Conservation (phyloP, 23 tunicate species). For the Halocynthia aurantium region DNA sequence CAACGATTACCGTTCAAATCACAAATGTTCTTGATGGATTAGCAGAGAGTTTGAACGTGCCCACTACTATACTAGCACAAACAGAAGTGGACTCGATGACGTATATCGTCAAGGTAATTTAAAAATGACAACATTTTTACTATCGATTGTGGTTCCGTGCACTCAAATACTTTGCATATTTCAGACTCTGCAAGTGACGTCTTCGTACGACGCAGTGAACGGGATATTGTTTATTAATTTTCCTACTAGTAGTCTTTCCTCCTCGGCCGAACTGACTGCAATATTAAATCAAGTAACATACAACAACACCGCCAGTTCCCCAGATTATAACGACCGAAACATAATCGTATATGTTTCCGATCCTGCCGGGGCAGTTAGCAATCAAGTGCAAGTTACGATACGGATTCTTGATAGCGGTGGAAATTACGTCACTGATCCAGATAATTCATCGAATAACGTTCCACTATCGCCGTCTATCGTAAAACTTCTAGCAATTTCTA, state of each 20-base stretch:
- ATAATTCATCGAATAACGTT: background rate
- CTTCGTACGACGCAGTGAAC: slow-evolving; percentile 12
- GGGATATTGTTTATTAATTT: slow-evolving; percentile 8
- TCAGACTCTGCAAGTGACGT: slow-evolving; percentile 1
- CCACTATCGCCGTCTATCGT: background rate
- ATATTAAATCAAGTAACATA: slow-evolving; percentile 7
- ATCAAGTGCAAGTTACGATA: too few relatives aligned
- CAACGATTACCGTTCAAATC: background rate
- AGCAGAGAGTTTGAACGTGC: slow-evolving; percentile 2
- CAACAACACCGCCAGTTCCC: slow-evolving; percentile 10
- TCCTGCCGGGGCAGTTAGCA: background rate
- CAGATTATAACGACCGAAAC: slow-evolving; percentile 2
- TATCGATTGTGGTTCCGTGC: background rate
- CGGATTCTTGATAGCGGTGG: too few relatives aligned
- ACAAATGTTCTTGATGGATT: slow-evolving; percentile 1
- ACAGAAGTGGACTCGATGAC: background rate
- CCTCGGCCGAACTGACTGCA: slow-evolving; percentile 7
- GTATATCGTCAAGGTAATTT: slow-evolving; percentile 6
- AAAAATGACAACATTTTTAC: background rate
- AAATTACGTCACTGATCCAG: too few relatives aligned
- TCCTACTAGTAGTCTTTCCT: background rate
- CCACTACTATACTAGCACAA: background rate
- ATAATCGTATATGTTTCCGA: slow-evolving; percentile 6
- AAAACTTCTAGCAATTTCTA: too few relatives aligned
- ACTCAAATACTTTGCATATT: background rate